Evolutionary conservation across 2,888 invertebrate genomes (phyloP), one percentile per base, ranked within the genome.

Genomic region (Andricus curvator): DNA sequence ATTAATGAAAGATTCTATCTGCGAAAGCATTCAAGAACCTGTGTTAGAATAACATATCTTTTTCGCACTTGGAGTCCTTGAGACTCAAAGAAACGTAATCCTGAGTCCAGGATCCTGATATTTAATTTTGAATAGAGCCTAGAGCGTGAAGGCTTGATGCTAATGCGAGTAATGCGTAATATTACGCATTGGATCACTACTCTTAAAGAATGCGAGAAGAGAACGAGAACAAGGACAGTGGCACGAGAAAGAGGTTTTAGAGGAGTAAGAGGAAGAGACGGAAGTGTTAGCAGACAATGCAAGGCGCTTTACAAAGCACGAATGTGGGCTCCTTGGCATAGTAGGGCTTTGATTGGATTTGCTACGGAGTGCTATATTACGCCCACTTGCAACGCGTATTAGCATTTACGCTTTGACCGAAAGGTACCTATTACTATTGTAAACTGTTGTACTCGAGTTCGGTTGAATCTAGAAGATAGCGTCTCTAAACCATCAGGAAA

Each of bases 271-370:
- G 64, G 66, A 64, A 67, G 68, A 41, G 37, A 62, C 77, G 77
- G 77, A 62, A 77, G 37, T 77, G 37, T 6, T 33, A 20, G 56
- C 56, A 29, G 77, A 77, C 77, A 77, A 78, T 78, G 77, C 65
- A 51, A 65, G 48, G 44, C 65, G 48, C 48, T 78, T 44, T 29
- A 78, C 77, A 65, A 78, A 78, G 65, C 65, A 29, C 29, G 51
- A 44, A 78, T 78, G 44, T 65, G 48, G 65, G 48, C 29, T 77
- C 33, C 80, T 80, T 81, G 65, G 84, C 82, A 84, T 86, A 84
- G 88, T 87, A 83, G 84, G 81, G 85, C 86, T 90, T 89, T 91
- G 91, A 91, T 91, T 91, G 89, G 88, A 92, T 91, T 91, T 90
- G 90, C 88, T 85, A 91, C 89, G 90, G 89, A 85, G 86, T 78